Base-by-base conservation (phyloP, 2,888 invertebrate species). In the Morpho deidamia region DNA sequence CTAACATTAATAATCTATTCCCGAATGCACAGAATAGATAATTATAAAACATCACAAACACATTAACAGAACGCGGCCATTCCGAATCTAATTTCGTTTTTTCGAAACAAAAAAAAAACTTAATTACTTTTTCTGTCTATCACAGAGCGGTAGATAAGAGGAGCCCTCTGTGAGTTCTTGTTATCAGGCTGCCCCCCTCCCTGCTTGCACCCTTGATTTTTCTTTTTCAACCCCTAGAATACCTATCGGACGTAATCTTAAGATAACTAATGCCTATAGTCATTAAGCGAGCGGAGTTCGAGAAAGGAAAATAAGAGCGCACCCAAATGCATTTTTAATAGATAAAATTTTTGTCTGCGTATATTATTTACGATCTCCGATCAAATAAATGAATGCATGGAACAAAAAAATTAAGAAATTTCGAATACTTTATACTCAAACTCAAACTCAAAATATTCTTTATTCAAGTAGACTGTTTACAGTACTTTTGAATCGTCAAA, bases 101-200 rank as follows among this genome's bases (percentile, higher is more conserved):
- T 78, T 76, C 69, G 67, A 78, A 77, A 81, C 73, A 77, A 78
- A 83, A 82, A 75, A n/a, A 81, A 70, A 69, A 66, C 78, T 85
- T 87, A 88, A 88, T 88, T 87, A 87, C 86, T 78, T 87, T 83
- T 83, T 82, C 78, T 78, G 74, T 70, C 70, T 72, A 76, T 81
- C 81, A 79, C 76, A 76, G 42, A 42, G 74, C 72, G 72, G 74
- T 73, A 83, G 86, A 87, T 85, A 87, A 84, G 78, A 72, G 68
- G 72, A 76, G 60, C 60, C 56, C 62, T 76, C 79, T 84, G 82
- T 75, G 78, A 76, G 75, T 79, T 77, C 73, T 73, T 77, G 82
- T 85, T 86, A 87, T 86, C 86, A 85, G 69, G 71, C 74, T 74
- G 72, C 72, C 61, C 62, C 75, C 74, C 74, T 72, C 78, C 75